Evolutionary conservation across 2,888 invertebrate genomes (phyloP).

Genomic region (Furcula furcula): DNA sequence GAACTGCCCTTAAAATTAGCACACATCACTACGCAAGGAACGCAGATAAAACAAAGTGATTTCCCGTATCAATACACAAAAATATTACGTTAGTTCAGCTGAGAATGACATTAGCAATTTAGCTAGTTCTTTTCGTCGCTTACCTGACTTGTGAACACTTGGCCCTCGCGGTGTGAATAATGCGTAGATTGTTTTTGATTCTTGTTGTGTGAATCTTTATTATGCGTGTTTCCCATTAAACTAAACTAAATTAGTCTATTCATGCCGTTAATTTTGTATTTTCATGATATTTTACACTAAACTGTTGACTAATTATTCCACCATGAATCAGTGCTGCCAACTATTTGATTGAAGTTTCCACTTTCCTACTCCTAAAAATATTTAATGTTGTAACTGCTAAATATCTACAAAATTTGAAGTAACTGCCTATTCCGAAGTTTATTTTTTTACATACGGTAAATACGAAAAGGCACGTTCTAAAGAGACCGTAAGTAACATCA

Average conservation of each 20-base stretch:
- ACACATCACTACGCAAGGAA: constrained; percentile 44
- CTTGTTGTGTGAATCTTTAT: constrained; percentile 52
- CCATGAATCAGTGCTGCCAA: no score
- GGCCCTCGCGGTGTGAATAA: constrained; percentile 60
- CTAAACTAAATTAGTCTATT: constrained; percentile 29
- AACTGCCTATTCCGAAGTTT: no score
- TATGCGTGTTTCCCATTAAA: constrained; percentile 77
- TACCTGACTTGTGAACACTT: constrained; percentile 75
- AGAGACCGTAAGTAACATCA: no score
- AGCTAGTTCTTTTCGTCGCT: constrained; percentile 62
- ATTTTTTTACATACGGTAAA: no score
- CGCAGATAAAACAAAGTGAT: constrained; percentile 45
- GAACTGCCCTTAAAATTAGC: no score
- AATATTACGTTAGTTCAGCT: constrained; percentile 75
- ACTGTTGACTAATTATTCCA: constrained; percentile 41
- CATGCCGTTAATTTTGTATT: constrained; percentile 28
- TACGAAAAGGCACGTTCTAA: no score
- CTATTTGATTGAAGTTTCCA: no score
- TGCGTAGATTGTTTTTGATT: constrained; percentile 53
- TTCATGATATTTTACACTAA: constrained; percentile 34
- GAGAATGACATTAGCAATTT: constrained; percentile 80
- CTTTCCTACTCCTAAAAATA: no score
- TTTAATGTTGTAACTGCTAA: no score
- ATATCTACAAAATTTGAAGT: no score
- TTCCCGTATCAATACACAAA: constrained; percentile 43